A percentile compares a stretch with the other conserved stretches of the same genome.
Conservation (phyloP, 2,113 vertebrate genomes). For the Rhipidura dahli region DNA sequence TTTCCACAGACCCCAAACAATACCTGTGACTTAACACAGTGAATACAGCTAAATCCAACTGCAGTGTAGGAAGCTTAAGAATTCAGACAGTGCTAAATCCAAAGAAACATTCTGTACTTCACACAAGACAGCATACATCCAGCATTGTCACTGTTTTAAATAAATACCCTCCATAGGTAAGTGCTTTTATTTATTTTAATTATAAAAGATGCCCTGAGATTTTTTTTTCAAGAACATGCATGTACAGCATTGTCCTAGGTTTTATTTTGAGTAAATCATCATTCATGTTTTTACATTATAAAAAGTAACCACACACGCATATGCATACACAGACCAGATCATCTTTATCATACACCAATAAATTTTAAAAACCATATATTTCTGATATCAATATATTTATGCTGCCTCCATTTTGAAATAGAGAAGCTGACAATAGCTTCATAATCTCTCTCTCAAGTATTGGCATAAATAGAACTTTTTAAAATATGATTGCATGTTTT, state of each 20-base stretch:
- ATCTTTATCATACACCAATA: constrained; percentile 75
- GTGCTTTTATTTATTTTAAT: constrained; percentile 15
- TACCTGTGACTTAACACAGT: not conserved
- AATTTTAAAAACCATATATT: constrained; percentile 69
- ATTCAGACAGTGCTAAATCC: not conserved
- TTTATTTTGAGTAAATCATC: constrained; percentile 76
- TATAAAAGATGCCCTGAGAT: constrained; percentile 65
- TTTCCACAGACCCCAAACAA: not conserved
- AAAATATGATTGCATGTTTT: constrained; percentile 60
- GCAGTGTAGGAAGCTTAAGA: not conserved
- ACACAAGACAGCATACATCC: not conserved
- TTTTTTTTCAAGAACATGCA: constrained; percentile 72
- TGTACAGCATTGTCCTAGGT: constrained; percentile 69
- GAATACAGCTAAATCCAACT: not conserved
- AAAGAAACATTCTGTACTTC: not conserved
- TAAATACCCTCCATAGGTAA: constrained; percentile 19
- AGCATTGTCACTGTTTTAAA: constrained; percentile 23
- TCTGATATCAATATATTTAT: constrained; percentile 72
- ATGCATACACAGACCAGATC: constrained; percentile 74
- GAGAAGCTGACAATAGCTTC: constrained; percentile 84
- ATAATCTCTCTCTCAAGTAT: constrained; percentile 65
- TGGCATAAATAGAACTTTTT: constrained; percentile 59
- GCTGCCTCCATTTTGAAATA: constrained; percentile 70
- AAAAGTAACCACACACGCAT: constrained; percentile 76
- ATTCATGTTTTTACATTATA: constrained; percentile 74